A percentile compares a stretch with the other conserved stretches of the same genome.
Conservation (phyloP, 2,797 vertebrate species). For the Staurois parvus region DNA sequence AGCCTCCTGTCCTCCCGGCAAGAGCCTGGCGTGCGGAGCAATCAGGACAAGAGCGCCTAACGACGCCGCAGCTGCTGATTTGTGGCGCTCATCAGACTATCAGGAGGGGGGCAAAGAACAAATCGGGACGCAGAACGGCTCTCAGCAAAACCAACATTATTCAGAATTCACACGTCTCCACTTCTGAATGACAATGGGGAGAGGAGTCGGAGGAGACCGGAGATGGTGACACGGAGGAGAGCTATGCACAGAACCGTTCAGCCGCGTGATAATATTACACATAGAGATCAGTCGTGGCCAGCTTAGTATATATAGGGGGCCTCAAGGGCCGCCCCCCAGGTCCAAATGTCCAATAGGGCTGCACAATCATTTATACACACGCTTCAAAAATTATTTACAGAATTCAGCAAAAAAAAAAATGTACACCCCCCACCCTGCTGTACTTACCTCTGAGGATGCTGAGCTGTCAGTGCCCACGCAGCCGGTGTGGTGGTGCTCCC, state of each 20-base stretch:
- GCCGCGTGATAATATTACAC: no score
- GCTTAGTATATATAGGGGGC: no score
- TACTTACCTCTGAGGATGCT: no score
- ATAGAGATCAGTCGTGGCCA: no score
- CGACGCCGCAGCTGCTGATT: slow-evolving; percentile 38
- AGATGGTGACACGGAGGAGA: neutral
- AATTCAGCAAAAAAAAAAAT: no score
- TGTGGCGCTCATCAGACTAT: slow-evolving; percentile 47
- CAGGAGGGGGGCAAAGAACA: slow-evolving; percentile 5
- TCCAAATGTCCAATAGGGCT: no score
- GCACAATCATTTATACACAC: no score
- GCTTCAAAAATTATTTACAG: no score
- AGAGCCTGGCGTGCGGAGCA: slow-evolving; percentile 42
- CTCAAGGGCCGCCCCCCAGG: no score
- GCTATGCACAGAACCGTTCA: neutral
- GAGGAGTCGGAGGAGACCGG: neutral
- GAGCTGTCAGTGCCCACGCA: no score
- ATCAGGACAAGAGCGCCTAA: slow-evolving; percentile 56
- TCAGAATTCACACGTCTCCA: neutral
- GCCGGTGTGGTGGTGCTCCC: no score
- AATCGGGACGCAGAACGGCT: slow-evolving; percentile 10
- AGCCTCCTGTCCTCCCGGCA: slow-evolving; percentile 52
- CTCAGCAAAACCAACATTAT: slow-evolving; percentile 9
- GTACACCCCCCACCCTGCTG: no score
- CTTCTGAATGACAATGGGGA: neutral